Conservation (phyloP, 2,888 invertebrate species). For the Creontiades dilutus region DNA sequence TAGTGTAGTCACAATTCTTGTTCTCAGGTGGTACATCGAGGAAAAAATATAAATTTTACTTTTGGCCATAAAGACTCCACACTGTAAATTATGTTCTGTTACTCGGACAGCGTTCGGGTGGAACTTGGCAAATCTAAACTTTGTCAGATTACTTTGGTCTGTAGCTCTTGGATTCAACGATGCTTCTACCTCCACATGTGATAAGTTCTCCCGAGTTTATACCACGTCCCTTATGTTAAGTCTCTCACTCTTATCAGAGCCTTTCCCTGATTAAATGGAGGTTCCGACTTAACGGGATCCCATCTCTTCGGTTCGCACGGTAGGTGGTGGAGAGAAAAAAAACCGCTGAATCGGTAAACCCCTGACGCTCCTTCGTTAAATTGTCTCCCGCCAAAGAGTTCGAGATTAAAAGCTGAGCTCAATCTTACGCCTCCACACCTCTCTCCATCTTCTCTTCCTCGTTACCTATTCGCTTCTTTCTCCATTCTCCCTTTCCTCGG, state of each 20-base stretch:
- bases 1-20: too few relatives aligned
- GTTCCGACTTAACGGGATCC: background rate
- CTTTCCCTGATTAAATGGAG: constrained; percentile 18
- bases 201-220: background rate
- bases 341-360: constrained; percentile 33
- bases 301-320: background rate
- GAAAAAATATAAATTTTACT: too few relatives aligned
- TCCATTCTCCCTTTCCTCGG: background rate
- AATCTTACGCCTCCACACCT: background rate
- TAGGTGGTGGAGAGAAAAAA: background rate
- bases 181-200: background rate
- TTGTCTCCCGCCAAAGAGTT: constrained; percentile 34
- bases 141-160: too few relatives aligned
- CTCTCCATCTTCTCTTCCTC: background rate
- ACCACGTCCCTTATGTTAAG: background rate
- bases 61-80: too few relatives aligned
- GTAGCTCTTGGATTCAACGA: background rate
- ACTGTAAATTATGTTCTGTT: too few relatives aligned
- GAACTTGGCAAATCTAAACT: too few relatives aligned
- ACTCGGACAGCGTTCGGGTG: too few relatives aligned
- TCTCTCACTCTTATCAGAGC: background rate
- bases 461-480: background rate
- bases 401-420: constrained; percentile 33
- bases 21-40: too few relatives aligned
- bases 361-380: constrained; percentile 37